Evolutionary conservation across 2,113 vertebrate genomes (phyloP), one percentile per base, ranked within the genome.

Genomic region (Oncorhynchus mykiss): DNA sequence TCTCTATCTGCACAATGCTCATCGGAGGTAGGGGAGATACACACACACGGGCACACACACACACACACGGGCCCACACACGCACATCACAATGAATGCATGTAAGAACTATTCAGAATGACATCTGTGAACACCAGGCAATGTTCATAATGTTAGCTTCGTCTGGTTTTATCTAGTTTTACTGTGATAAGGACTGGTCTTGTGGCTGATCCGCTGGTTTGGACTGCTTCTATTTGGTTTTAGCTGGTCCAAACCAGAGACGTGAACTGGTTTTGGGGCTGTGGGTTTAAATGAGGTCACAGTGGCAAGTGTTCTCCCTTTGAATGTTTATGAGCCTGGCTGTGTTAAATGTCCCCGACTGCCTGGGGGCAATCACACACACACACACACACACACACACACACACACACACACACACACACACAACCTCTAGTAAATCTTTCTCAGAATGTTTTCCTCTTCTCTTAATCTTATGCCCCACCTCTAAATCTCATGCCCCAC

Each of bases 1-100:
- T 99, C 89, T 98, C 97, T 68, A 96, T 99, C 88, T 98, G 97
- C 86, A 97, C 96, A 86, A 99, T 99, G 97, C 91, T 99, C 60
- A 96, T 99, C 62, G 97, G 97, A 77, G 97, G 97, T 99, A 84
- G 4, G 34, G 4, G 24, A 1, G 68, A 62, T 12, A 45, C 76
- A 68, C 48, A 1, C 66, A 9, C 12, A 20, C 20, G 0, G 2
- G 27, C 27, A 1, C 27, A 11, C 2, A 49, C n/a, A n/a, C n/a
- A n/a, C 48, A 49, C 13, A 3, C 48, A 62, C 54, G 60, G 25
- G 60, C 18, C 64, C 31, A 54, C 20, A 49, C 11, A 70, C 54
- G 8, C 57, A 45, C 18, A 22, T 67, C 25, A 67, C 24, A 8
- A 5, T 12, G 31, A 22, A 57, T 64, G 22, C 18, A 54, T 45